phyloP scores from a whole-genome alignment of 1,140 invertebrate genomes.

The Heterodera schachtii region DNA sequence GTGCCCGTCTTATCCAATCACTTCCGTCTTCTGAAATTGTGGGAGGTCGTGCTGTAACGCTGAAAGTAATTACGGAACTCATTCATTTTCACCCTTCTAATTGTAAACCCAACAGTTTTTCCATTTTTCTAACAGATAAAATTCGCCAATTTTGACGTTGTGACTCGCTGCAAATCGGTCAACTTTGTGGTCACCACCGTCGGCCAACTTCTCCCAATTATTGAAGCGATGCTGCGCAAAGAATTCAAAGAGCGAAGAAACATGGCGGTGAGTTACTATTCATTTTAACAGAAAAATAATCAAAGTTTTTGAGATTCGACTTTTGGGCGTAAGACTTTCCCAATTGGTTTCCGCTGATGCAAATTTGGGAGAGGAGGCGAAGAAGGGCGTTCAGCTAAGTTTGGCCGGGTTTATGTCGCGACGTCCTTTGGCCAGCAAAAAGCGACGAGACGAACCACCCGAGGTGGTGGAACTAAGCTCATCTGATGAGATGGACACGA shows the following conservation, averaged over 20 bases:
- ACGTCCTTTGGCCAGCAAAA: not conserved
- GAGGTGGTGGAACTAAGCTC: not conserved
- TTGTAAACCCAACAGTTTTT: too few species aligned
- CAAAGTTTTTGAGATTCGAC: constrained; percentile 7
- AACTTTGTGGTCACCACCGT: constrained; percentile 25
- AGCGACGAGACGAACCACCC: not conserved
- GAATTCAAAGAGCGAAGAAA: constrained; percentile 10
- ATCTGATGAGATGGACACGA: not conserved
- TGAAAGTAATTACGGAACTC: constrained; percentile 8
- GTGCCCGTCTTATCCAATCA: constrained; percentile 7
- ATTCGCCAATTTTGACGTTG: constrained; percentile 18
- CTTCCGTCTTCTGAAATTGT: constrained; percentile 17
- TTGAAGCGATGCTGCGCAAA: constrained; percentile 26
- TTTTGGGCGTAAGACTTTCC: constrained; percentile 33
- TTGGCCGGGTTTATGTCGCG: constrained; percentile 16
- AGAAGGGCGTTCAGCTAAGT: constrained; percentile 19
- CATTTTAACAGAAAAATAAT: not conserved
- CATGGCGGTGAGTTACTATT: constrained; percentile 9
- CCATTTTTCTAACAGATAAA: not conserved
- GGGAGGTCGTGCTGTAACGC: constrained; percentile 30
- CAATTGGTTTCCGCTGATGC: constrained; percentile 17
- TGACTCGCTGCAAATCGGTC: constrained; percentile 31
- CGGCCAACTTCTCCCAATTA: constrained; percentile 13
- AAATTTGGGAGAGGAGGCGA: not conserved
- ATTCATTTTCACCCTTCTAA: too few species aligned